A percentile compares a stretch with the other conserved stretches of the same genome.
Evolutionary conservation across 2,888 invertebrate genomes (phyloP).

Genomic region (Xanthorhoe designata): DNA sequence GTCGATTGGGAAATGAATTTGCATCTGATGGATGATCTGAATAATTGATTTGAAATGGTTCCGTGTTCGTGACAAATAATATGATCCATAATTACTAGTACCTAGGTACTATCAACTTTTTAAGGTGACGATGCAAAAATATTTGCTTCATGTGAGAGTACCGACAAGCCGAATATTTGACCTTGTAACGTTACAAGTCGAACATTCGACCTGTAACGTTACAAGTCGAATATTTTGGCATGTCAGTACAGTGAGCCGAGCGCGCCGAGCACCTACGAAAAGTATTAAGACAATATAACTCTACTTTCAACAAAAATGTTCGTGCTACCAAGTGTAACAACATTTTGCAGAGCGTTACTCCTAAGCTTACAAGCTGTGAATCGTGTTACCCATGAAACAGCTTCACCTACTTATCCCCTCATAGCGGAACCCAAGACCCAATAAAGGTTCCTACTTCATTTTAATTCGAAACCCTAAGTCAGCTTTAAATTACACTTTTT

Average conservation of each 20-base stretch:
- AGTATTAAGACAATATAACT: too few relatives aligned
- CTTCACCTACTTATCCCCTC: constrained; percentile 26
- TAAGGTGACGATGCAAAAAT: too few relatives aligned
- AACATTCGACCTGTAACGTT: too few relatives aligned
- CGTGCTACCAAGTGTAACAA: not conserved
- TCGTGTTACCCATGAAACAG: constrained; percentile 7
- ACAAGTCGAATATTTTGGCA: too few relatives aligned
- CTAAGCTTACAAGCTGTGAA: constrained; percentile 3
- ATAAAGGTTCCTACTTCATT: constrained; percentile 69
- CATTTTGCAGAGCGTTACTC: not conserved
- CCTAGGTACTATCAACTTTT: too few relatives aligned
- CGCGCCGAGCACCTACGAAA: too few relatives aligned
- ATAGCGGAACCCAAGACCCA: constrained; percentile 41
- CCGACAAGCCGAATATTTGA: too few relatives aligned
- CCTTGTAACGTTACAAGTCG: too few relatives aligned
- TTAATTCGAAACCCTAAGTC: constrained; percentile 84
- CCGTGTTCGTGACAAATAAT: constrained; percentile 16
- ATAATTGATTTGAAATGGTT: constrained; percentile 33
- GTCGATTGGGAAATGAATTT: constrained; percentile 42
- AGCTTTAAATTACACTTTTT: constrained; percentile 85
- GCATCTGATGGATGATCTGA: constrained; percentile 37
- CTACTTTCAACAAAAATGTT: too few relatives aligned
- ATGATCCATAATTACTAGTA: not conserved
- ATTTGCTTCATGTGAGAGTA: too few relatives aligned
- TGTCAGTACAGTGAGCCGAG: too few relatives aligned